These are phyloP conservation scores for Megaceryle torquata DNA, from an alignment of 2,113 vertebrate species.

Conservation along the genomic window DNA sequence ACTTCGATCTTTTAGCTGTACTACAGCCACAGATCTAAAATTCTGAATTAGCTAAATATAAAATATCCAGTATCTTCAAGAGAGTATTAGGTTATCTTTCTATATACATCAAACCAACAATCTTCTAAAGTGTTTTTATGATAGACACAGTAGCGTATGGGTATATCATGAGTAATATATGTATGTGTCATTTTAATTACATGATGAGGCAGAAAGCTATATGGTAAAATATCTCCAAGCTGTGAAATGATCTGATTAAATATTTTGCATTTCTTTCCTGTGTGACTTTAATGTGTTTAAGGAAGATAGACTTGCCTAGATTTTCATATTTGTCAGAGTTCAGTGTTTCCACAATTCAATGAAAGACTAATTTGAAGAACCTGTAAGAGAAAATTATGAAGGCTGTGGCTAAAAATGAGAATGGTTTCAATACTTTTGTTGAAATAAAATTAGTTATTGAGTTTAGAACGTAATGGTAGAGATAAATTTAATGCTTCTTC, in stretches of 20 bases:
- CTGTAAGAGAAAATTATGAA: background rate
- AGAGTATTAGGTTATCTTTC: background rate
- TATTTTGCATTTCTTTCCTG: background rate
- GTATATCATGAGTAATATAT: background rate
- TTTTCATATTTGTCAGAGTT: background rate
- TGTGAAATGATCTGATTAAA: background rate
- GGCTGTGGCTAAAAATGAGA: background rate
- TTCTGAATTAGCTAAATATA: background rate
- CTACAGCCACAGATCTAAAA: background rate
- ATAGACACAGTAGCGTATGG: background rate
- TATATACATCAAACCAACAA: background rate
- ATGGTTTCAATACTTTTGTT: background rate
- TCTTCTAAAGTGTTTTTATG: background rate
- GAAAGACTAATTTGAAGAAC: background rate
- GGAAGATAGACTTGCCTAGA: background rate
- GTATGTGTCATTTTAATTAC: background rate
- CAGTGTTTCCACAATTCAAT: rapidly evolving
- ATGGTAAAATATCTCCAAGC: background rate
- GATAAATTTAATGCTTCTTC: background rate
- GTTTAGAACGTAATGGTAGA: background rate
- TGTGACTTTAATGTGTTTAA: background rate
- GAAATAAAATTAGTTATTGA: background rate
- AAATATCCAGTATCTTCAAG: background rate
- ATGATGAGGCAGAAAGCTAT: background rate
- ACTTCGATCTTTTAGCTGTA: background rate